These are phyloP conservation scores for Centropus unirufus DNA, from an alignment of 2,113 vertebrate species.

Conservation along the genomic window DNA sequence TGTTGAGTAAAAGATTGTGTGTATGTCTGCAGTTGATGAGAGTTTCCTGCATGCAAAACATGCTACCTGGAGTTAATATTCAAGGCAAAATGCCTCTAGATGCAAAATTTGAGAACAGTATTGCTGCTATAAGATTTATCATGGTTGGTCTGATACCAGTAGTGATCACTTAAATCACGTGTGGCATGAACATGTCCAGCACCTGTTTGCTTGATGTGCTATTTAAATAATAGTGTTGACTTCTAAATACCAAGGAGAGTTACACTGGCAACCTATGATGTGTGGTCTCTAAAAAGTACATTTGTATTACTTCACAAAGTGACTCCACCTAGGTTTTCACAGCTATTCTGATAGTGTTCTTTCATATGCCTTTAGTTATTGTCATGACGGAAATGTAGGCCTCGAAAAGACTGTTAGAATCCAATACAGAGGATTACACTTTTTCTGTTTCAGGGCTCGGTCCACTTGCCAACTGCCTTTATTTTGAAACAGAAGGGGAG, in stretches of 20 bases:
- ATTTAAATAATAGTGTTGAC: neutral
- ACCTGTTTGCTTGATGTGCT: neutral
- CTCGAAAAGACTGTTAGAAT: neutral
- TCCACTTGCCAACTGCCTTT: neutral
- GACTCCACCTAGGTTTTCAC: neutral
- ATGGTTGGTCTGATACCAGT: neutral
- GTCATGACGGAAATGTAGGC: neutral
- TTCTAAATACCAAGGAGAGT: neutral
- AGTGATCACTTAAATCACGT: neutral
- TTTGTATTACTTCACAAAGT: neutral
- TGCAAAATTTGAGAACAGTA: neutral
- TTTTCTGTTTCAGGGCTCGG: neutral
- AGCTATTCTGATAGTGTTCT: neutral
- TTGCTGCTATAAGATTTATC: neutral
- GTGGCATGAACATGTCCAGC: neutral
- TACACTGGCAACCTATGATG: accelerated
- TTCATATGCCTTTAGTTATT: neutral
- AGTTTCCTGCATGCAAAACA: neutral
- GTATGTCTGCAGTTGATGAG: neutral
- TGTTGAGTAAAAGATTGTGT: neutral
- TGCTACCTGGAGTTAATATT: neutral
- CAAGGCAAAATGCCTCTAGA: neutral
- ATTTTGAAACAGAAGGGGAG: neutral
- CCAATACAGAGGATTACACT: neutral
- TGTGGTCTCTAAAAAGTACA: neutral